Base-by-base conservation (phyloP, 2,797 vertebrate genomes). In the Mastacembelus armatus region DNA sequence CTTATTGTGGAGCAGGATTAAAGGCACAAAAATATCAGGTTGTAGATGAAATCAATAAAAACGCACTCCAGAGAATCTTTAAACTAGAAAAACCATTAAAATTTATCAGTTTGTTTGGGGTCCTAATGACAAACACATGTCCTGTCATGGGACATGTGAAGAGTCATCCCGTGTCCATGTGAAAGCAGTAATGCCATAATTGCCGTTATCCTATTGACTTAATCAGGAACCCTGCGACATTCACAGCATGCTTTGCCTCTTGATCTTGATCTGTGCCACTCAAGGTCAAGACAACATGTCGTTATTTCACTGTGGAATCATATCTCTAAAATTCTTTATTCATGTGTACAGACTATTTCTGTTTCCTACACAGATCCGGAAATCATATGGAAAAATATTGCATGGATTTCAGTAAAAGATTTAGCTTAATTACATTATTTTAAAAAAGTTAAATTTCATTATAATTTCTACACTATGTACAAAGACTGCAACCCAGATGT, bases 391-490 rank as follows among this genome's bases (percentile, higher is more conserved):
- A 81, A 88, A 83, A 85, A 61, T 57, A 86, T 81, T 84, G 85
- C 80, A 86, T 71, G 30, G 56, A 80, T 77, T 85, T 62, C 71
- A 83, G 87, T 81, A 80, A 82, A 88, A 69, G 47, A 78, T 85
- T 83, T 78, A 76, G 21, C 81, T 89, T 78, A 81, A 83, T 83
- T 86, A 86, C 75, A 88, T 71, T 80, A 66, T 86, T 71, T 83
- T 78, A 85, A 91, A 91, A 92, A 90, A 86, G 66, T 68, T 52
- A 39, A 48, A 57, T 74, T 42, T 15, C 66, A 66, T 76, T 57
- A 24, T 67, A 3, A 43, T 92, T 88, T 88, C 93, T 94, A 94
- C 70, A 87, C 91, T 91, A 91, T 94, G 89, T 94, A 93, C 92
- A 93, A 89, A 89, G 82, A 88, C 82, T 82, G 68, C 64, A 71